Conservation (phyloP, 30 jellyfish, hydroid and myxozoan genomes). For the Pseudorhiza aurosa region DNA sequence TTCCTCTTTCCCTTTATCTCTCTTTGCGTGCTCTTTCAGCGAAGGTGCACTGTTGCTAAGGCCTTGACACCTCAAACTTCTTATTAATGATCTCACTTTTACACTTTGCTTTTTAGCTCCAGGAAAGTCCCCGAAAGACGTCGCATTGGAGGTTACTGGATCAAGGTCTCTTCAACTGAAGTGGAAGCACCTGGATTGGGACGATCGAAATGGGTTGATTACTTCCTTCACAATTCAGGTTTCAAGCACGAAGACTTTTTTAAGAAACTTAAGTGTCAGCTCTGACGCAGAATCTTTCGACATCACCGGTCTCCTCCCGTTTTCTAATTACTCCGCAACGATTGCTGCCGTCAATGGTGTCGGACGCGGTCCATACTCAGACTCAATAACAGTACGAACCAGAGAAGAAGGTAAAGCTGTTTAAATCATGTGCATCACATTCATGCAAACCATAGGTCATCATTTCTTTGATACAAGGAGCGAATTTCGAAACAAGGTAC, state of each 20-base stretch:
- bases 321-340: constrained; percentile 41
- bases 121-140: constrained; percentile 13
- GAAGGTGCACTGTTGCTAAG: too few relatives aligned
- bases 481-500: too few relatives aligned
- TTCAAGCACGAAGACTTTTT: neutral
- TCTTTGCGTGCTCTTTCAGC: too few relatives aligned
- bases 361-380: constrained; percentile 62
- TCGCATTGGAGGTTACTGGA: constrained; percentile 1
- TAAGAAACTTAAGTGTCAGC: neutral
- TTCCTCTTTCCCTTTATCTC: too few relatives aligned
- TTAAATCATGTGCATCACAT: too few relatives aligned
- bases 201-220: constrained; percentile 51
- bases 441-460: too few relatives aligned
- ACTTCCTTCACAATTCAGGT: neutral
- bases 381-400: neutral
- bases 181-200: constrained; percentile 27
- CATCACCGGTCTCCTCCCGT: constrained; percentile 35
- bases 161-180: constrained; percentile 23
- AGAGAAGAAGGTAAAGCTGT: constrained; percentile 55
- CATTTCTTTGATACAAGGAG: too few relatives aligned
- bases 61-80: too few relatives aligned
- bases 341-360: constrained; percentile 62
- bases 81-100: too few relatives aligned
- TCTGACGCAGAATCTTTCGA: neutral
- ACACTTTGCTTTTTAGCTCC: too few relatives aligned